A percentile compares a stretch with the other conserved stretches of the same genome.
Conservation (phyloP, 1,140 invertebrate genomes). For the Achatina immaculata region DNA sequence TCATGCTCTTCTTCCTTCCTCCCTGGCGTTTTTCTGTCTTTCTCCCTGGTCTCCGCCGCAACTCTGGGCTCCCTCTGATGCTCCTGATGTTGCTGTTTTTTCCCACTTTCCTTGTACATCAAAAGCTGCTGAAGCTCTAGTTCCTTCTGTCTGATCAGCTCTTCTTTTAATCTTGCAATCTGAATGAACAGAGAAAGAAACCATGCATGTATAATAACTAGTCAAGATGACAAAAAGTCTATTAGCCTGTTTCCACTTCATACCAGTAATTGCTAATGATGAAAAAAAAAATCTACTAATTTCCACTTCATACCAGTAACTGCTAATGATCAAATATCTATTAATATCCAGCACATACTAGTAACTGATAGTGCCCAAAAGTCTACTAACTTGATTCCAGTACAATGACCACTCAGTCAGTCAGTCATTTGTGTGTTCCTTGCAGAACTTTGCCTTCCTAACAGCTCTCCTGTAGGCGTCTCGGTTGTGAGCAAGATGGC, state of each 20-base stretch:
- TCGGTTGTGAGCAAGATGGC: too few relatives aligned
- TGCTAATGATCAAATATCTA: neutral
- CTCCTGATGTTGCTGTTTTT: neutral
- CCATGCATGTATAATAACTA: too few relatives aligned
- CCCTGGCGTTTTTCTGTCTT: neutral
- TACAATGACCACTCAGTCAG: too few relatives aligned
- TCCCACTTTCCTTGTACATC: constrained; percentile 43
- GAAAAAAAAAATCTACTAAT: neutral
- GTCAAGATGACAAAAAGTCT: too few relatives aligned
- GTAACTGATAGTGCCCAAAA: too few relatives aligned
- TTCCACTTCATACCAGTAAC: neutral
- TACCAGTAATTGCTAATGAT: neutral
- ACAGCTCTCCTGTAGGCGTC: too few relatives aligned
- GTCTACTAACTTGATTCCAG: too few relatives aligned
- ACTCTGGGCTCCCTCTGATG: neutral
- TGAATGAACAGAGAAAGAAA: neutral
- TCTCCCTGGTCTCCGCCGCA: constrained; percentile 15
- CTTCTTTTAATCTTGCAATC: constrained; percentile 36
- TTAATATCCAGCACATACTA: neutral
- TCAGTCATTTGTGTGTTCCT: too few relatives aligned
- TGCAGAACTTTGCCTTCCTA: too few relatives aligned
- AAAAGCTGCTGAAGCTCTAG: constrained; percentile 48
- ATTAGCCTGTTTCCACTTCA: neutral
- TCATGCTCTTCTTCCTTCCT: neutral
- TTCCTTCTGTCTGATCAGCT: constrained; percentile 43